These are phyloP conservation scores for Monodelphis domestica DNA, from an alignment of 2,797 vertebrate genomes.

Conservation along the genomic window DNA sequence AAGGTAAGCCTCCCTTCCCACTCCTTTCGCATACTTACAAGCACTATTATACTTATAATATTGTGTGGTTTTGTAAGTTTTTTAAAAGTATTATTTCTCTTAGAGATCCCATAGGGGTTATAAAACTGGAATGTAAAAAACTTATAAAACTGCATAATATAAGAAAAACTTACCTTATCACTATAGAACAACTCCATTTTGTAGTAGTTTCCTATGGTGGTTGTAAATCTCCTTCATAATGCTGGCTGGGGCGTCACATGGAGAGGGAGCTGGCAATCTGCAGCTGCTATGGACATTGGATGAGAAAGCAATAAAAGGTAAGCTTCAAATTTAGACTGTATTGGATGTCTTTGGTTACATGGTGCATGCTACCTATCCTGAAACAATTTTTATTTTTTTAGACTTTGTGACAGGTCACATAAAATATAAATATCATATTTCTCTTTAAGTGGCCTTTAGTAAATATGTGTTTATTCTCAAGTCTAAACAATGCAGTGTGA, in stretches of 20 bases:
- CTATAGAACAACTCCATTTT: conserved; percentile 82
- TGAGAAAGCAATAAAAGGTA: conserved; percentile 81
- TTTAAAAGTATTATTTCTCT: conserved; percentile 72
- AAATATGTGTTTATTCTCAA: conserved; percentile 44
- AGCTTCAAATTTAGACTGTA: conserved; percentile 73
- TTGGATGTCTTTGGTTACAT: conserved; percentile 66
- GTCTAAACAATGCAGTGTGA: conserved; percentile 26
- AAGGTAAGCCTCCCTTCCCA: conserved; percentile 82
- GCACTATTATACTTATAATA: conserved; percentile 81
- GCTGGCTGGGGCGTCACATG: conserved; percentile 71
- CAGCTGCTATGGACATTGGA: conserved; percentile 86
- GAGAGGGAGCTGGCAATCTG: conserved; percentile 86
- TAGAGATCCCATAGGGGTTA: conserved; percentile 69
- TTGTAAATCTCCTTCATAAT: conserved; percentile 70
- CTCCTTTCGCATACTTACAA: conserved; percentile 45
- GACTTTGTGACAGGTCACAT: conserved; percentile 59
- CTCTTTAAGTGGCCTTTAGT: conserved; percentile 42
- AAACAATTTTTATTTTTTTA: conserved; percentile 61
- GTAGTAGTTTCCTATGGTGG: conserved; percentile 80
- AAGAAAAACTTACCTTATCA: conserved; percentile 73
- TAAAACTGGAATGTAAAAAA: conserved; percentile 77
- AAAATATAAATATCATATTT: conserved; percentile 33
- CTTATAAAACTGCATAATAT: conserved; percentile 86
- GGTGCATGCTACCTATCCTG: conserved; percentile 24
- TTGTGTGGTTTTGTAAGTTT: conserved; percentile 84